phyloP scores from a whole-genome alignment of 2,113 vertebrate species.

The Pseudorhombus dupliciocellatus region DNA sequence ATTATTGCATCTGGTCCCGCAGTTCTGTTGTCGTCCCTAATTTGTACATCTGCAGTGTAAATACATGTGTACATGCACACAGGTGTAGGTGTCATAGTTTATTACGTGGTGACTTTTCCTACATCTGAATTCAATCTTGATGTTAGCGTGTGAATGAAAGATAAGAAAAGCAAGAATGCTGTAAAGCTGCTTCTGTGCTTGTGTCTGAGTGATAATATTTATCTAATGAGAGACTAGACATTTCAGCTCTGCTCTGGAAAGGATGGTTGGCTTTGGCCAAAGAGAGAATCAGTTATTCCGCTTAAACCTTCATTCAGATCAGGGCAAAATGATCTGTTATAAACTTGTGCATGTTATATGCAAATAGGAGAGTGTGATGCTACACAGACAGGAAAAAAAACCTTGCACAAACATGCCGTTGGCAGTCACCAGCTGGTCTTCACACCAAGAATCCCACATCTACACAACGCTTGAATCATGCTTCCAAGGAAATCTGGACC shows the following conservation, averaged over 20 bases:
- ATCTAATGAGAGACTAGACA: constrained; percentile 45
- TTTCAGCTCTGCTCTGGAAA: constrained; percentile 15
- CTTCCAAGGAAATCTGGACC: constrained; percentile 23
- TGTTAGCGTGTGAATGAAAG: constrained; percentile 28
- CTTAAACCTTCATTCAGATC: constrained; percentile 5
- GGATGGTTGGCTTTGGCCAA: background rate
- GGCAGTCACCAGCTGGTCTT: constrained; percentile 24
- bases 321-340: background rate
- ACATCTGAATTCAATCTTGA: constrained; percentile 54
- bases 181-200: constrained; percentile 43
- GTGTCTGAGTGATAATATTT: constrained; percentile 64
- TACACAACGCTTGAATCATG: constrained; percentile 27
- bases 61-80: background rate
- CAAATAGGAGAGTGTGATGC: background rate
- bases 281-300: constrained; percentile 30
- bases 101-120: constrained; percentile 41
- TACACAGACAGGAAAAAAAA: too few species aligned
- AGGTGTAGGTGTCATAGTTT: constrained; percentile 19
- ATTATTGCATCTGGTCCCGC: constrained; percentile 22
- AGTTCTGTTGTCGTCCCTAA: constrained; percentile 6
- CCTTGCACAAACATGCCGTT: constrained; percentile 21
- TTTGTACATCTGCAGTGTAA: constrained; percentile 22
- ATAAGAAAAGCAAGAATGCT: constrained; percentile 15
- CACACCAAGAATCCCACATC: constrained; percentile 27
- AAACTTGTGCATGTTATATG: constrained; percentile 10